Base-by-base conservation (phyloP, 2,113 vertebrate species). In the Athene cunicularia region DNA sequence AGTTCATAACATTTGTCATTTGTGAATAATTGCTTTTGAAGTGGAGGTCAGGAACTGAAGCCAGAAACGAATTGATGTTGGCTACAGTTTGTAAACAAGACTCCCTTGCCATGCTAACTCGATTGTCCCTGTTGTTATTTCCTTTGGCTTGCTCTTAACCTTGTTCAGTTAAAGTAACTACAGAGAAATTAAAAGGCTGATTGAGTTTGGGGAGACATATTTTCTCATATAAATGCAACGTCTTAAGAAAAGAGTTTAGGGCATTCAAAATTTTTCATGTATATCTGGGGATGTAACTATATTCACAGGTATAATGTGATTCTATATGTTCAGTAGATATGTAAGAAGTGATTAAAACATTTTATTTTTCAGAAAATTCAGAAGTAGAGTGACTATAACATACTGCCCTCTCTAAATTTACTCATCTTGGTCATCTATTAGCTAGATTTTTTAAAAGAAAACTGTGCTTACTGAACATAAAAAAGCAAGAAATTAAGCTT, bases 81-180 rank as follows among this genome's bases (percentile, higher is more conserved):
- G 60, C 19, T 77, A 28, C 43, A 71, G 88, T 95, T 87, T 95
- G 91, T 80, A 97, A 96, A 97, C 91, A 97, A 89, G 80, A 37
- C n/a, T 94, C 72, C 22, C 27, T 87, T 82, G 63, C 52, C 73
- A 52, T 24, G 49, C 39, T 92, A 86, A 92, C 56, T 94, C 79
- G 35, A 91, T 76, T 91, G 60, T 72, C 68, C 70, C 39, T 91
- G 41, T 88, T 86, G 35, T 82, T 91, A 53, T 59, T 95, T 77
- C 39, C 52, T 75, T 86, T 92, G 56, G 33, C 19, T 93, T 64
- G 17, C 16, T 75, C 80, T 89, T 75, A 67, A 56, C 79, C 58
- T 95, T 67, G 30, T 87, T 89, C 80, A 67, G 22, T 89, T 79
- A 71, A 84, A 90, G 23, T 86, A 77, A 71, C 47, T 73, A 35